Evolutionary conservation across 2,888 invertebrate species (phyloP), one percentile per base, ranked within the genome.

Genomic region (Selenia dentaria): DNA sequence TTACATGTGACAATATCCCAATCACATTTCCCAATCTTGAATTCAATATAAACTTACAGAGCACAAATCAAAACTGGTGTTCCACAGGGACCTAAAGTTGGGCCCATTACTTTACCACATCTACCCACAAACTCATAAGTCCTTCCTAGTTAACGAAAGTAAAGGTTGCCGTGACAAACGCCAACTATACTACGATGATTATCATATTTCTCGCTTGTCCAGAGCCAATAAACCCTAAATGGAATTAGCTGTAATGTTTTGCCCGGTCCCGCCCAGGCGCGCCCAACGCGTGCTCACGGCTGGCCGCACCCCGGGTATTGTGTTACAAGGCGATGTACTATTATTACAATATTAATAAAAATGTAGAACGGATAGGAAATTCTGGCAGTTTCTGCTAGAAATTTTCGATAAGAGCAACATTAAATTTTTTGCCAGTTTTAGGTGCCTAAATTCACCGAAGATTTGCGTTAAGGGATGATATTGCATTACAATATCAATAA

Each of bases 121-220:
- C 4, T 16, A 16, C 4, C 16, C 6, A 6, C 22, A 6, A 22
- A 6, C 22, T 8, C 13, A 31, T 43, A 28, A 12, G 27, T 34
- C 20, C 14, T 24, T 5, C 12, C 36, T 41, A 25, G 13, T 37
- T 47, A 37, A 28, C 11, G 2, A 39, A 33, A 25, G 10, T 10
- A 33, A 33, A 37, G 22, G 26, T 12, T 48, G 32, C 8, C 47
- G 47, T 48, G 47, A 42, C 47, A 34, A 37, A 26, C 10, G 8
- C n/a, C 40, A n/a, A 46, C 39, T 31, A 46, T 32, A 13, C 14
- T 24, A 4, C 28, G 47, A 41, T 47, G 37, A 16, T 41, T 33
- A 47, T 41, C 36, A 41, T 37, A 41, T 47, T 47, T 47, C 37
- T 47, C 47, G 47, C 37, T 47, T 47, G 47, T 47, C 47, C 47